Evolutionary conservation across 2,888 invertebrate species (phyloP), one percentile per base, ranked within the genome.

Genomic region (Zhengitettix transpicula): DNA sequence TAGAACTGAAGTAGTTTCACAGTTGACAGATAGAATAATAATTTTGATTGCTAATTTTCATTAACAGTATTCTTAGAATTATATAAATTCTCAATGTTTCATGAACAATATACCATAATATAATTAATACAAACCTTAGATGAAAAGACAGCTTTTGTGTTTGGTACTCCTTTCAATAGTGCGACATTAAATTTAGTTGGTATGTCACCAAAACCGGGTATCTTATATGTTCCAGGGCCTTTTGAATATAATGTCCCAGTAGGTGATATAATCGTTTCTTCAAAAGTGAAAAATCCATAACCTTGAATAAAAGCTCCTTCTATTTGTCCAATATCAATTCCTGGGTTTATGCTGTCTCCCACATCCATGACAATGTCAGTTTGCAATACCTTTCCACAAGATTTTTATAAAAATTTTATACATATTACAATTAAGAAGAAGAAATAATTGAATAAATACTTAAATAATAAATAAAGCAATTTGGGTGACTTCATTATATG

Each of bases 291-390:
- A 60, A 97, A 72, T 1, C 96, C 97, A 68, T 94, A 92, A 0
- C 97, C 97, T 78, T 96, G 95, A 70, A 92, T 80, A 68, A 95
- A 97, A 0, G 81, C 97, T 5, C 97, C 97, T 75, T 97, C 97
- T 16, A 97, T 86, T 77, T 97, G 97, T 0, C 96, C 97, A 66
- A 97, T 89, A 68, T 97, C 97, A 64, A 97, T 92, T 1, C 95
- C 95, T 5, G 97, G 97, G 74, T 97, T 97, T 58, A 97, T 74
- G 73, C 95, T 95, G 66, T 89, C 85, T 1, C 96, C 96, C 65
- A 97, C 79, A 75, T 97, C 97, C 96, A 97, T 96, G 0, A 97
- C 94, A 66, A 97, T 95, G 68, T 97, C 94, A 1, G 90, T 87
- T 68, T 87, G 80, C 47, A 92, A 28, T 28, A 28, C 28, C 28